A percentile compares a stretch with the other conserved stretches of the same genome.
Conservation (phyloP, 2,113 vertebrate species). For the Mungos mungo region DNA sequence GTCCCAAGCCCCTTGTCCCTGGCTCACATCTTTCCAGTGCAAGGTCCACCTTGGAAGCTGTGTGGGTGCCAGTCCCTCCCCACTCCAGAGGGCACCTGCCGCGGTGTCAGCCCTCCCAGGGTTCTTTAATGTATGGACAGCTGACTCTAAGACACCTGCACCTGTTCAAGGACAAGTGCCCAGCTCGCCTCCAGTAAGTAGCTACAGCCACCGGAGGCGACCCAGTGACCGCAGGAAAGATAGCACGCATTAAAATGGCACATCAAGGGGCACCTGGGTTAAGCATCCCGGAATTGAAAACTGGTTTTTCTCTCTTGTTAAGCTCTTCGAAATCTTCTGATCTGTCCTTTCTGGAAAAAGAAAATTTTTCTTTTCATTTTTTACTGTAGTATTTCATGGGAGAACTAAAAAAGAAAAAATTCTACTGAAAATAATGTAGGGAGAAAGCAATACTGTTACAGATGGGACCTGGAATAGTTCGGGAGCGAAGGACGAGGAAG, state of each 20-base stretch:
- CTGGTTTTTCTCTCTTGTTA: not conserved
- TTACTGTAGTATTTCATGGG: not conserved
- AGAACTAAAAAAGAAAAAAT: not conserved
- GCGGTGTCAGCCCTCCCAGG: no score
- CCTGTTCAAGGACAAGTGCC: not conserved
- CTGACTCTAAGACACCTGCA: not conserved
- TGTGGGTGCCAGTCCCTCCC: not conserved
- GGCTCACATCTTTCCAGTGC: no score
- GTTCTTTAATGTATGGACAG: no score
- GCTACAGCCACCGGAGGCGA: accelerated
- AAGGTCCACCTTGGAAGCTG: not conserved
- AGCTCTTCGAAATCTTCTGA: not conserved
- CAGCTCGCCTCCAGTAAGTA: not conserved
- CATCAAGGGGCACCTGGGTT: no score
- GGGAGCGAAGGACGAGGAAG: not conserved
- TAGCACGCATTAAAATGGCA: not conserved
- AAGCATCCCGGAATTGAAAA: not conserved
- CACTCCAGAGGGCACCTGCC: not conserved
- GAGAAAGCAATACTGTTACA: not conserved
- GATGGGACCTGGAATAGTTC: not conserved
- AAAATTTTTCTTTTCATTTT: not conserved
- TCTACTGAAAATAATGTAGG: not conserved
- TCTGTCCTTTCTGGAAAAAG: not conserved
- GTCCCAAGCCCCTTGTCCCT: not conserved
- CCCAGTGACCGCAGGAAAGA: not conserved